Evolutionary conservation across 1,140 invertebrate genomes (phyloP).

Genomic region (Drosophila albomicans): DNA sequence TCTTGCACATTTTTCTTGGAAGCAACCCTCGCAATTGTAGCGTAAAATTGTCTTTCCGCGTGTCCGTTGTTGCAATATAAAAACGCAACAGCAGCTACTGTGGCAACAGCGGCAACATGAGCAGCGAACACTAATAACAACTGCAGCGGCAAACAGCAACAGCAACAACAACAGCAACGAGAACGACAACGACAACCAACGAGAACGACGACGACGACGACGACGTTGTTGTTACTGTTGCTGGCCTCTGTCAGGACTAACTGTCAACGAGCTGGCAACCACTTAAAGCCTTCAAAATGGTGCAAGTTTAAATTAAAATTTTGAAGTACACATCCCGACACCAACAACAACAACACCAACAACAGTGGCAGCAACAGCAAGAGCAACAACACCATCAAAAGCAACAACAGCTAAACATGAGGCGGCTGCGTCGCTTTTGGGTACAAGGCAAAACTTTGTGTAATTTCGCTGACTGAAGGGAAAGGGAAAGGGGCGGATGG

Average conservation of each 20-base stretch:
- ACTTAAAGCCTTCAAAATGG: constrained; percentile 84
- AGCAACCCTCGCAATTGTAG: constrained; percentile 41
- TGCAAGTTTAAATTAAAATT: constrained; percentile 84
- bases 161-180: constrained; percentile 60
- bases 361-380: constrained; percentile 33
- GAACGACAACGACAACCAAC: constrained; percentile 49
- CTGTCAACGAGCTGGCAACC: constrained; percentile 83
- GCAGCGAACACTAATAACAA: constrained; percentile 73
- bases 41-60: constrained; percentile 66
- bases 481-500: not conserved
- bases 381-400: constrained; percentile 41
- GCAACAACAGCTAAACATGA: constrained; percentile 40
- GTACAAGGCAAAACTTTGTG: constrained; percentile 77
- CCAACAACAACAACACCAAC: constrained; percentile 52
- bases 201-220: constrained; percentile 51
- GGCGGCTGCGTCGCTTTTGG: constrained; percentile 60
- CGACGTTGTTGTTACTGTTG: constrained; percentile 35
- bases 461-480: constrained; percentile 64
- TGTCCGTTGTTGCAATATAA: constrained; percentile 75
- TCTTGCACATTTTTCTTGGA: not conserved
- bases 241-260: constrained; percentile 73
- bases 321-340: constrained; percentile 76
- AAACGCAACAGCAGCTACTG: constrained; percentile 49
- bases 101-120: constrained; percentile 47
- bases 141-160: constrained; percentile 52